phyloP scores from a whole-genome alignment of 2,113 vertebrate species.

The Dipodomys merriami region DNA sequence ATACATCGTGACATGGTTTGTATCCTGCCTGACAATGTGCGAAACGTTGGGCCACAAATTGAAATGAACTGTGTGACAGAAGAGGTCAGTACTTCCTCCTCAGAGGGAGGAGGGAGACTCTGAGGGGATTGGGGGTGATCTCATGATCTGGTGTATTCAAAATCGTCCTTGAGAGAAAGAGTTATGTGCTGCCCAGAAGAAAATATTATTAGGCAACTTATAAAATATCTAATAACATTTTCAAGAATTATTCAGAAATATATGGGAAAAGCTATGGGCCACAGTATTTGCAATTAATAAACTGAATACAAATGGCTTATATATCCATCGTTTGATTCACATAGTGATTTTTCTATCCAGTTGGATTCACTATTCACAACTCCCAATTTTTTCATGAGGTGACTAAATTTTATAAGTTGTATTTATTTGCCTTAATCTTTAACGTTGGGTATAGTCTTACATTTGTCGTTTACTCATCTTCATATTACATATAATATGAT shows the following conservation, averaged over 20 bases:
- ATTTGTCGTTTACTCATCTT: background rate
- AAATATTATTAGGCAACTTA: background rate
- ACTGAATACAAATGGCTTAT: background rate
- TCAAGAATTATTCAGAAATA: background rate
- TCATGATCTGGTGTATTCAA: background rate
- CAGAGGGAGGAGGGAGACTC: background rate
- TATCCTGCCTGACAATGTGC: background rate
- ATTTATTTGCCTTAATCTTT: background rate
- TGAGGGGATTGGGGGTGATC: too few relatives aligned
- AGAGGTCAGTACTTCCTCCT: background rate
- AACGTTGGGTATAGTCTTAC: background rate
- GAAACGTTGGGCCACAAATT: background rate
- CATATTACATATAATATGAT: background rate
- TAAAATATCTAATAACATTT: background rate
- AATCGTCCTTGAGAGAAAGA: background rate
- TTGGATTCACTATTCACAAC: background rate
- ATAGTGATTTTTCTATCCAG: background rate
- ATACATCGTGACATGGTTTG: background rate
- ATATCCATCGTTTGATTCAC: background rate
- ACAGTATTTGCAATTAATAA: background rate
- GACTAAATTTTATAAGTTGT: background rate
- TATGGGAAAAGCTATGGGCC: background rate
- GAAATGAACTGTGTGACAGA: background rate
- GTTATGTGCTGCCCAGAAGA: background rate
- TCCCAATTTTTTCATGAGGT: fast-evolving